phyloP scores from a whole-genome alignment of 2,888 invertebrate genomes.

The Balanococcus diminutus region DNA sequence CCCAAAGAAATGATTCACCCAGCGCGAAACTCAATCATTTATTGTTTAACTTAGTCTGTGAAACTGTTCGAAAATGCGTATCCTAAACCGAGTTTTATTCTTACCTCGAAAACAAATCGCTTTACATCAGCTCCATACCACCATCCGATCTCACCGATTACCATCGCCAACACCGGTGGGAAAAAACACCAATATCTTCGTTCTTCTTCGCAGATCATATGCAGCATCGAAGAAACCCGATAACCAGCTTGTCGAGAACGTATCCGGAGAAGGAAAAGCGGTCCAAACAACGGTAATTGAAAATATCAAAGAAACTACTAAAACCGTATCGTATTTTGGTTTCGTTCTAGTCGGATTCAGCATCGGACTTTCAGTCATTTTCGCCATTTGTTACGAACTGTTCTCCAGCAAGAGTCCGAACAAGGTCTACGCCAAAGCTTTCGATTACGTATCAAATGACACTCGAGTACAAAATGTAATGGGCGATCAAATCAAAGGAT shows the following conservation, averaged over 20 bases:
- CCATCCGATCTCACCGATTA: background rate
- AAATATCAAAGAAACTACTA: slow-evolving; percentile 87
- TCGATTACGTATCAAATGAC: slow-evolving; percentile 77
- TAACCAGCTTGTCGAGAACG: slow-evolving; percentile 7
- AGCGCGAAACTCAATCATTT: background rate
- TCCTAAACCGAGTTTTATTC: background rate
- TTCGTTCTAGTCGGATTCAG: slow-evolving; percentile 81
- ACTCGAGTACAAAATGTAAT: slow-evolving; percentile 78
- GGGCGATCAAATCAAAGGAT: slow-evolving; percentile 88
- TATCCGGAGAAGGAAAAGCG: background rate
- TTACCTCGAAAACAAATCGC: background rate
- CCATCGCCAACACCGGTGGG: background rate
- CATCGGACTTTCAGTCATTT: slow-evolving; percentile 82
- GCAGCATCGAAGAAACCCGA: background rate
- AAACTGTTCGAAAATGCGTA: background rate
- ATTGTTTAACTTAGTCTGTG: background rate
- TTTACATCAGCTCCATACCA: background rate
- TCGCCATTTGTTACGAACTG: slow-evolving; percentile 81
- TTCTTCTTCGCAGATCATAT: background rate
- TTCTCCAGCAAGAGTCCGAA: slow-evolving; percentile 88
- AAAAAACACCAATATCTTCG: slow-evolving; percentile 3
- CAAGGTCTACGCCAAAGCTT: slow-evolving; percentile 79
- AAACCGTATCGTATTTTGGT: slow-evolving; percentile 83
- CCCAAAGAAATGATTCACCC: slow-evolving; percentile 3
- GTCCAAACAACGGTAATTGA: slow-evolving; percentile 61